These are phyloP conservation scores for Hartigia nigra DNA, from an alignment of 2,888 invertebrate species.

Conservation along the genomic window DNA sequence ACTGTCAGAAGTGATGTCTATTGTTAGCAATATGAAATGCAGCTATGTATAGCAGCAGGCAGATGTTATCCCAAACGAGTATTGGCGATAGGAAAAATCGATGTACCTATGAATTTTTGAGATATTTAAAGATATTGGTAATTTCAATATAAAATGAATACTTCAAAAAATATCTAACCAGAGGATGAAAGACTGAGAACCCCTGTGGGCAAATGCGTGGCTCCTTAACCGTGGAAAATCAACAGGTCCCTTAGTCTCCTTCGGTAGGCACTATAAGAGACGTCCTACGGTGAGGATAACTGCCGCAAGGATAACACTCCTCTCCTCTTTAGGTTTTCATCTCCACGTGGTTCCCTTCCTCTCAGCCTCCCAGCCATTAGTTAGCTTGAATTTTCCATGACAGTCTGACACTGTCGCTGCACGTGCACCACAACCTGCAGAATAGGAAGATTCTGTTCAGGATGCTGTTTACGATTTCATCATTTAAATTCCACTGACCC, in stretches of 20 bases:
- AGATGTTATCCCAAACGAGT: not conserved
- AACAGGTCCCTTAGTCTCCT: constrained; percentile 27
- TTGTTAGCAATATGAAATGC: not conserved
- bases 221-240: constrained; percentile 34
- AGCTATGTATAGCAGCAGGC: not conserved
- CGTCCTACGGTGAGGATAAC: constrained; percentile 35
- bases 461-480: not conserved
- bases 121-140: not conserved
- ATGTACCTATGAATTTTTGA: not conserved
- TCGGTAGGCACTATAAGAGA: constrained; percentile 21
- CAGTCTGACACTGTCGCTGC: not conserved
- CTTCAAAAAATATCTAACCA: not conserved
- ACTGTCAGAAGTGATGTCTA: constrained; percentile 10
- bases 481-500: not conserved
- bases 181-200: not conserved
- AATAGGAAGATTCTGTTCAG: not conserved
- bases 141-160: not conserved
- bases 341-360: constrained; percentile 20
- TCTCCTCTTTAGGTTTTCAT: not conserved
- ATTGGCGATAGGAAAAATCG: not conserved
- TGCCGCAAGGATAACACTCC: constrained; percentile 14
- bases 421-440: not conserved
- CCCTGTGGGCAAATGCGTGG: constrained; percentile 1
- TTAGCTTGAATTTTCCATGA: not conserved
- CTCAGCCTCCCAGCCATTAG: not conserved